Evolutionary conservation across 2,113 vertebrate genomes (phyloP).

Genomic region (Chroicocephalus ridibundus): DNA sequence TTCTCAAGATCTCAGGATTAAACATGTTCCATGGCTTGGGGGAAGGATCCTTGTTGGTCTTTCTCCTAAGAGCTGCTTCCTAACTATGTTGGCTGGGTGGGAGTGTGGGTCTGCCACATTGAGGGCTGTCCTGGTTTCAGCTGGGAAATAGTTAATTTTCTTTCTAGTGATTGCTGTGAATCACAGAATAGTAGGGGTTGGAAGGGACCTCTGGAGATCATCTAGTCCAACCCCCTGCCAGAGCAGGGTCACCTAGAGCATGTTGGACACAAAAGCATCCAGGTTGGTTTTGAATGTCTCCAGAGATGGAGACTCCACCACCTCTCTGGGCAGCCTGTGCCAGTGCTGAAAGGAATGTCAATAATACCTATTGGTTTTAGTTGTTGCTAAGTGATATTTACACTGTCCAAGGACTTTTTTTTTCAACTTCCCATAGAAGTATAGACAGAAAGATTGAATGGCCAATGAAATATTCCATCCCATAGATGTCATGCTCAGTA

Average conservation of each 20-base stretch:
- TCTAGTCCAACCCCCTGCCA: neutral
- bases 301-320: neutral
- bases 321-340: neutral
- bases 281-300: neutral
- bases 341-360: neutral
- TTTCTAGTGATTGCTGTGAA: neutral
- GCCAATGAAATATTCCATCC: neutral
- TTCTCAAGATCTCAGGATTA: neutral
- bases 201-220: neutral
- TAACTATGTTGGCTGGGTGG: neutral
- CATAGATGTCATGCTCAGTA: neutral
- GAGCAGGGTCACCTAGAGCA: neutral
- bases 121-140: neutral
- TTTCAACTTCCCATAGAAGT: neutral
- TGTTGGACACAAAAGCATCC: neutral
- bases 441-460: neutral
- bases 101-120: neutral
- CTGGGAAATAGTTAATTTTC: neutral
- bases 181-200: neutral
- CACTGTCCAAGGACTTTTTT: neutral
- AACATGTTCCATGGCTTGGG: neutral
- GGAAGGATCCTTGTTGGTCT: neutral
- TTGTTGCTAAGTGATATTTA: neutral
- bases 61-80: neutral
- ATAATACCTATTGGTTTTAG: neutral